Percentiles rank a stretch among this genome's conserved stretches.
Conservation (phyloP, 2,113 vertebrate genomes). For the Paramormyrops kingsleyae region DNA sequence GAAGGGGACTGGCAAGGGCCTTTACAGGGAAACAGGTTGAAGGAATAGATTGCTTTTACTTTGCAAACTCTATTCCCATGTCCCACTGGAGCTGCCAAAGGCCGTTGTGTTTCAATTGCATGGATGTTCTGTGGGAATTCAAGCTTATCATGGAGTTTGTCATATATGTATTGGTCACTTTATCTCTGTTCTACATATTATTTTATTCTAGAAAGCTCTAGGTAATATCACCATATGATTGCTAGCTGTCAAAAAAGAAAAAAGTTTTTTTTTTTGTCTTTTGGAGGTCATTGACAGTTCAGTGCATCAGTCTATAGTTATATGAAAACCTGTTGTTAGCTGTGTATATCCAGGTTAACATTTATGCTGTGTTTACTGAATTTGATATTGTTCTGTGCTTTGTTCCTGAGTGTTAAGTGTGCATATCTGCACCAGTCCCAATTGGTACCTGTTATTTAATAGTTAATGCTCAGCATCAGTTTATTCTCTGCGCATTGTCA, state of each 20-base stretch:
- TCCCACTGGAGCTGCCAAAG: neutral
- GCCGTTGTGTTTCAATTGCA: neutral
- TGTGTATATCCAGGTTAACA: neutral
- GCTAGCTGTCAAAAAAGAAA: neutral
- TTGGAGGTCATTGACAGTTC: neutral
- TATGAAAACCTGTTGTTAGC: neutral
- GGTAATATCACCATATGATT: neutral
- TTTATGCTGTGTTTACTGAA: neutral
- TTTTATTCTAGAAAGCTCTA: neutral
- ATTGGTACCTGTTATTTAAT: neutral
- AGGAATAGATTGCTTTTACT: constrained; percentile 7
- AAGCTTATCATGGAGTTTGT: neutral
- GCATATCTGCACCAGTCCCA: neutral
- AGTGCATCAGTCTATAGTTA: neutral
- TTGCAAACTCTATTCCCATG: neutral
- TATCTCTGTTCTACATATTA: neutral
- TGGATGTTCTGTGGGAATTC: neutral
- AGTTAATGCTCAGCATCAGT: neutral
- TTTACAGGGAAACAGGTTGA: neutral
- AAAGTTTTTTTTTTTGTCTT: neutral
- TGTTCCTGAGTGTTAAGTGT: neutral
- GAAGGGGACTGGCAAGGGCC: neutral
- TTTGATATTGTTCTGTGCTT: neutral
- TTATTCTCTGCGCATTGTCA: neutral
- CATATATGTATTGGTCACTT: neutral